Evolutionary conservation across 2,888 invertebrate species (phyloP), one percentile per base, ranked within the genome.

Genomic region (Lissonota sp.): DNA sequence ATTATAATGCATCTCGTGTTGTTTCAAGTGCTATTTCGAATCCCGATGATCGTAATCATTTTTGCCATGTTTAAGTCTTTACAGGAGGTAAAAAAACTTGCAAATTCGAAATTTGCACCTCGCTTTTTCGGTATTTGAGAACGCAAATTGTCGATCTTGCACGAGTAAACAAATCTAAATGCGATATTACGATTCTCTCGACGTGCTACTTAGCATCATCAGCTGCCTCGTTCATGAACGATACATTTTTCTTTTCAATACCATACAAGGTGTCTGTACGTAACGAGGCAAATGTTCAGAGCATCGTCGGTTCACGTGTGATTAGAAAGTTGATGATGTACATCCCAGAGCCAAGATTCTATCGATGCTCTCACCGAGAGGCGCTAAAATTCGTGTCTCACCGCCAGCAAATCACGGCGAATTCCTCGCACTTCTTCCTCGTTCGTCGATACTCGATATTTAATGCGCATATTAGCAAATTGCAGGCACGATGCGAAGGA

Each of bases 311-410:
- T 58, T 60, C 60, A 62, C 60, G 71, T 58, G 70, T 66, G 66
- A 71, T 80, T 80, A 83, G 82, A 83, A 83, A 80, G 82, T 83
- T 12, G 58, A 39, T 12, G 53, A 57, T 6, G 46, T 53, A 14
- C 49, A 10, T 14, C 12, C 42, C 40, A 39, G 55, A 39, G 37
- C 60, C 66, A 39, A 8, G 12, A 64, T 63, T 57, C 37, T 44
- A 64, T 70, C 66, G 7, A 26, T 26, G 26, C 26, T 26, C 26
- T 26, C 26, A 70, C 49, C 51, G n/a, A 53, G 62, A 80, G 80
- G 80, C 80, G 80, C 79, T 76, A 80, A 82, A 80, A 82, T 76
- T 75, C 67, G 49, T 79, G 75, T 75, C 71, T 62, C 60, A 71
- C 57, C 62, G 57, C 14, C 12, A 26, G 12, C 40, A 63, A 49